phyloP scores from a whole-genome alignment of 2,888 invertebrate species.

The Drosophila fungiperda region DNA sequence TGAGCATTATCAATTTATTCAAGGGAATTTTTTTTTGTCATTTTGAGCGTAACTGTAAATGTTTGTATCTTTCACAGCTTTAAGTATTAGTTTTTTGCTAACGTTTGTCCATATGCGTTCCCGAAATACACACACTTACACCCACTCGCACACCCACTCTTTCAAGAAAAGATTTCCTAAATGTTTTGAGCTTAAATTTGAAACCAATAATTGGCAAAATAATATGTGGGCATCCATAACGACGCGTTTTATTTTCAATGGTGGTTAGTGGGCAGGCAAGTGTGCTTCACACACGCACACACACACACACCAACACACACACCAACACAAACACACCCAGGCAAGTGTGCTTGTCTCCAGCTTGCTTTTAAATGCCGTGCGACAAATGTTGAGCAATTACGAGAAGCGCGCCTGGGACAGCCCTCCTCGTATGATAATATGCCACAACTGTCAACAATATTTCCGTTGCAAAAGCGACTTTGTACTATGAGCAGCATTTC shows the following conservation, averaged over 20 bases:
- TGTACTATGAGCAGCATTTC: conserved; percentile 1
- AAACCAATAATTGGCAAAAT: conserved; percentile 31
- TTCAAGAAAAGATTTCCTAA: background rate
- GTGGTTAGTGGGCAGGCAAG: background rate
- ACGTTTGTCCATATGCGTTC: background rate
- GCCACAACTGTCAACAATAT: conserved; percentile 81
- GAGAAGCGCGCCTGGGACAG: conserved; percentile 45
- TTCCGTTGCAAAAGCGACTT: conserved; percentile 61
- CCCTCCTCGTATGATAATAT: conserved; percentile 72
- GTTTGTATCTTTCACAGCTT: background rate
- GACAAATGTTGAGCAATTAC: conserved; percentile 63
- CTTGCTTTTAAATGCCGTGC: conserved; percentile 38
- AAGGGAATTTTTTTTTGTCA: background rate
- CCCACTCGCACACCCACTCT: background rate
- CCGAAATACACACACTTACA: background rate
- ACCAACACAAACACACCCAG: background rate
- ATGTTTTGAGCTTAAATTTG: conserved; percentile 13
- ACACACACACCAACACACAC: background rate
- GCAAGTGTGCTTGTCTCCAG: conserved; percentile 1
- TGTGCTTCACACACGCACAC: conserved; percentile 6
- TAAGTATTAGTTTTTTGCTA: background rate
- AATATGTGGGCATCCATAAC: conserved; percentile 25
- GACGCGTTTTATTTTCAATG: background rate
- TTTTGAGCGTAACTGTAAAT: background rate
- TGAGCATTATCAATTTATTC: background rate